Evolutionary conservation across 2,113 vertebrate species (phyloP).

Genomic region (Chlorocebus sabaeus): DNA sequence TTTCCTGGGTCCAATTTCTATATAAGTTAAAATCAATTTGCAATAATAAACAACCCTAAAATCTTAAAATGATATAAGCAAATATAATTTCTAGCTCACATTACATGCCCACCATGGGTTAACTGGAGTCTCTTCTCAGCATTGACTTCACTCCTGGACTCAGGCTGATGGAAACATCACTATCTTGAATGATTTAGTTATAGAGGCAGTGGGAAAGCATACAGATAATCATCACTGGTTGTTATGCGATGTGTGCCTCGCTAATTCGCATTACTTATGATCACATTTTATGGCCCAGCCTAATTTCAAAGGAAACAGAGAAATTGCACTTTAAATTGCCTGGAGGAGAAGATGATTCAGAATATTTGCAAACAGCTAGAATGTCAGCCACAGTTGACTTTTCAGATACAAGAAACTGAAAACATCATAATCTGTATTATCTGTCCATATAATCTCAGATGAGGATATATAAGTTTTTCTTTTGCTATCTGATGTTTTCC

Average conservation of each 20-base stretch:
- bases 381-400: background rate
- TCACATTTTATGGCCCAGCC: background rate
- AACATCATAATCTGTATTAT: background rate
- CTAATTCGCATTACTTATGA: background rate
- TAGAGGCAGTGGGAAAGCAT: too few relatives aligned
- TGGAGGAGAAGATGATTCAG: background rate
- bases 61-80: background rate
- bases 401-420: background rate
- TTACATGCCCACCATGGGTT: background rate
- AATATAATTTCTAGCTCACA: fast-evolving
- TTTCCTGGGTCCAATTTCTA: background rate
- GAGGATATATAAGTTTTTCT: background rate
- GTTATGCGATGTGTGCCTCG: background rate
- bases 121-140: background rate
- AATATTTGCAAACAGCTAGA: background rate
- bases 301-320: background rate
- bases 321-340: background rate
- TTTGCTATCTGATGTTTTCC: background rate
- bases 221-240: background rate
- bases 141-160: background rate
- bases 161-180: background rate
- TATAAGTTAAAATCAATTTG: background rate
- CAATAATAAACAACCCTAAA: background rate
- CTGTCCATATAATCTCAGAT: background rate
- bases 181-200: background rate